phyloP scores from a whole-genome alignment of 2,888 invertebrate genomes.

The Agrotis segetum region DNA sequence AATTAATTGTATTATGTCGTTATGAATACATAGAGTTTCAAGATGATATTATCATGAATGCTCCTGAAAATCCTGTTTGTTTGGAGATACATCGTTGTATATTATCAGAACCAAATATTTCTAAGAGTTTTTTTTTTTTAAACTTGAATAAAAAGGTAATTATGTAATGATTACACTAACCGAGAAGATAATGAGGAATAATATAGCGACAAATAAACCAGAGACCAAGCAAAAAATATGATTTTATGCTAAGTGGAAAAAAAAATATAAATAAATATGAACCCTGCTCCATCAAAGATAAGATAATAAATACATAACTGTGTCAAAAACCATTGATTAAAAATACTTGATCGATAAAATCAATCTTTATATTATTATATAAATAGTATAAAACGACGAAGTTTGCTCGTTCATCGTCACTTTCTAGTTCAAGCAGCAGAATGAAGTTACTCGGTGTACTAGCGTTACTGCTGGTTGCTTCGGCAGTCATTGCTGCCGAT shows the following conservation, averaged over 20 bases:
- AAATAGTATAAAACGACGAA: slow-evolving; percentile 51
- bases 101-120: too few relatives aligned
- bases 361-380: slow-evolving; percentile 49
- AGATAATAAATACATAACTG: slow-evolving; percentile 37
- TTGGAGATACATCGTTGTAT: background rate
- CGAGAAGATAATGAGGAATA: too few relatives aligned
- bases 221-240: too few relatives aligned
- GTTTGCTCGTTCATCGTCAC: slow-evolving; percentile 10
- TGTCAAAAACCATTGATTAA: slow-evolving; percentile 37
- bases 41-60: slow-evolving; percentile 4
- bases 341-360: slow-evolving; percentile 45
- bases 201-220: too few relatives aligned
- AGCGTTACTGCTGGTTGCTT: slow-evolving; percentile 45
- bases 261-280: slow-evolving; percentile 5
- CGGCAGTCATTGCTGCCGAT: slow-evolving; percentile 46
- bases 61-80: background rate
- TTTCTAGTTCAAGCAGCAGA: slow-evolving; percentile 15
- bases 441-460: slow-evolving; percentile 58
- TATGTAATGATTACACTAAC: too few relatives aligned
- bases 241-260: background rate
- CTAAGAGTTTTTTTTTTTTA: too few relatives aligned
- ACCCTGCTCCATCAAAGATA: slow-evolving; percentile 19
- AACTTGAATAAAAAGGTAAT: too few relatives aligned
- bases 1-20: slow-evolving; percentile 4
- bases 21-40: slow-evolving; percentile 2